Base-by-base conservation (phyloP, 2,888 invertebrate species). In the Cenopis cana region DNA sequence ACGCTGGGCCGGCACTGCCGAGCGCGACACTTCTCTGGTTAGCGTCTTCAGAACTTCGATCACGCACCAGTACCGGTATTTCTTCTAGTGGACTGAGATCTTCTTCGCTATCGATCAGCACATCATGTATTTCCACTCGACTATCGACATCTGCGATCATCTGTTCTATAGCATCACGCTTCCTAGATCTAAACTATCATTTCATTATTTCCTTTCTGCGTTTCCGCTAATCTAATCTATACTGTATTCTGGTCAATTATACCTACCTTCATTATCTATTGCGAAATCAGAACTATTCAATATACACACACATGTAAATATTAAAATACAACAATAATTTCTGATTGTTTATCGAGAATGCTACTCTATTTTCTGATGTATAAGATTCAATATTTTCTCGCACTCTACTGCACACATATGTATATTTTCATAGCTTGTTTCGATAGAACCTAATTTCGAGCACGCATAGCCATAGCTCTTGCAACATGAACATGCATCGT, bases 351-450 rank as follows among this genome's bases (percentile, higher is more conserved):
- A 89, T 85, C 85, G 78, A 89, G 81, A 89, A 87, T 86, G 85
- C 88, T 85, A 86, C 85, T 79, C 77, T 90, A 90, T 91, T 91
- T 91, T 91, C 89, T 88, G 89, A 88, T 81, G 79, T 86, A 82
- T 89, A 87, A 86, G 78, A 87, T 84, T 83, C 82, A 73, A 89
- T 90, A 90, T 90, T 91, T 90, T 89, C 84, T 85, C 84, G 88
- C 89, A 88, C 89, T 87, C 81, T 87, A 87, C 81, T 83, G 87
- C 89, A 90, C 89, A 86, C 83, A 80, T 77, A 81, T 80, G 80
- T 84, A 89, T 91, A 92, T 91, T 92, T 91, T 91, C 89, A 86
- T 92, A 91, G 89, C 88, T 91, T 90, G 78, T 86, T 86, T 87
- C 86, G 74, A 85, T 88, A 87, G 82, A 77, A 75, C 76, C 79